phyloP scores from a whole-genome alignment of 2,888 invertebrate species.

The Sussaba pulchella region DNA sequence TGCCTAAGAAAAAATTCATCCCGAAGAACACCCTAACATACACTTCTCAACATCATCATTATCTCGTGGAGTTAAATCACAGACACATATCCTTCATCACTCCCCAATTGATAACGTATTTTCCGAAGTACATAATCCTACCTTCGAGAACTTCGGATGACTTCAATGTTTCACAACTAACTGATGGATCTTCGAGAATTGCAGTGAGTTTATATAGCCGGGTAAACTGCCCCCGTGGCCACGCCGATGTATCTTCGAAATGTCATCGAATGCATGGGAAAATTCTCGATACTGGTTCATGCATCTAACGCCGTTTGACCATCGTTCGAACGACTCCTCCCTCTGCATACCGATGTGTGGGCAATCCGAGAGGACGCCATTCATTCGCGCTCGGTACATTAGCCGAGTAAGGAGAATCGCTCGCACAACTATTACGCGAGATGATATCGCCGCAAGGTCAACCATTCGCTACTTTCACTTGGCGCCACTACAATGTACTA shows the following conservation, averaged over 20 bases:
- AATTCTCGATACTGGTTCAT: conserved; percentile 75
- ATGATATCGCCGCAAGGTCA: conserved; percentile 41
- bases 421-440: conserved; percentile 1
- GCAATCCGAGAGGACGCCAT: conserved; percentile 26
- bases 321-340: conserved; percentile 52
- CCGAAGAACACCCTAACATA: not conserved
- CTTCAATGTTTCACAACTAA: conserved; percentile 54
- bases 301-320: conserved; percentile 61
- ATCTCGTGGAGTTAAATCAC: not conserved
- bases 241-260: conserved; percentile 73
- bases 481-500: conserved; percentile 5
- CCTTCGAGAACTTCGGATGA: conserved; percentile 47
- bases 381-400: conserved; percentile 56
- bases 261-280: conserved; percentile 72
- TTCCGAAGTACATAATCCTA: conserved; percentile 32
- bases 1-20: no score
- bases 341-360: conserved; percentile 48
- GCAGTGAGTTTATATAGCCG: conserved; percentile 75
- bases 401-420: conserved; percentile 26
- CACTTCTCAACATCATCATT: not conserved
- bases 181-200: conserved; percentile 68
- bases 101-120: not conserved
- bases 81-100: conserved; percentile 14
- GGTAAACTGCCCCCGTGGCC: conserved; percentile 64
- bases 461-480: conserved; percentile 47